phyloP scores from a whole-genome alignment of 2,888 invertebrate genomes.

The Drosophila koepferae region DNA sequence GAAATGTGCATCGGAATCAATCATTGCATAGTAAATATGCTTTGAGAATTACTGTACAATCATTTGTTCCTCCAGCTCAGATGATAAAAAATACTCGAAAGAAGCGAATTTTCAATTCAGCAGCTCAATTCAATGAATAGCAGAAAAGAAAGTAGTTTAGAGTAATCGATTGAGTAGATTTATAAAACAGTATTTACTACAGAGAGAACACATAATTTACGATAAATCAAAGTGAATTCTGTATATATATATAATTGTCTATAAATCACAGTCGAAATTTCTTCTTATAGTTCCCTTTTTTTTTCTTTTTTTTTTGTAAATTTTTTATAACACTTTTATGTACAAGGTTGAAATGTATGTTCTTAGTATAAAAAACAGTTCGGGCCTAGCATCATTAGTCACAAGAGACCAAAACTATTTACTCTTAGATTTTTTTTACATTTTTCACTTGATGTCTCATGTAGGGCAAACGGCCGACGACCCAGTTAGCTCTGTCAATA shows the following conservation, averaged over 20 bases:
- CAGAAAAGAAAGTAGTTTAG: background rate
- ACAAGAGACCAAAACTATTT: slow-evolving; percentile 8
- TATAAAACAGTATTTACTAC: background rate
- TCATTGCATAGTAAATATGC: slow-evolving; percentile 37
- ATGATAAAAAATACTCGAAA: slow-evolving; percentile 9
- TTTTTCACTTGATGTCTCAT: background rate
- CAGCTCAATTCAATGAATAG: background rate
- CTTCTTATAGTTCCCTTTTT: background rate
- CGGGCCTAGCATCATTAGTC: slow-evolving; percentile 10
- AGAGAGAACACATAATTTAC: background rate
- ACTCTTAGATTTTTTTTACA: background rate
- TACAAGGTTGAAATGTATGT: background rate
- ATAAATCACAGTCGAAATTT: background rate
- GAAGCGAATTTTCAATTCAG: background rate
- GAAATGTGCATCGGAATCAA: slow-evolving; percentile 8
- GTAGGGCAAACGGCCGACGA: slow-evolving; percentile 12
- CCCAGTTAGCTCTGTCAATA: slow-evolving; percentile 23
- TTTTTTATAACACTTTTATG: background rate
- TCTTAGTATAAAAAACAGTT: background rate
- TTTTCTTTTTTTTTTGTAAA: background rate
- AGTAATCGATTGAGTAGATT: background rate
- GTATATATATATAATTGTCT: background rate
- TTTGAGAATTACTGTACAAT: slow-evolving; percentile 11
- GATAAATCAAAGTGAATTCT: background rate
- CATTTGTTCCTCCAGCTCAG: background rate